Evolutionary conservation across 2,113 vertebrate species (phyloP).

Genomic region (Charadrius vociferus): DNA sequence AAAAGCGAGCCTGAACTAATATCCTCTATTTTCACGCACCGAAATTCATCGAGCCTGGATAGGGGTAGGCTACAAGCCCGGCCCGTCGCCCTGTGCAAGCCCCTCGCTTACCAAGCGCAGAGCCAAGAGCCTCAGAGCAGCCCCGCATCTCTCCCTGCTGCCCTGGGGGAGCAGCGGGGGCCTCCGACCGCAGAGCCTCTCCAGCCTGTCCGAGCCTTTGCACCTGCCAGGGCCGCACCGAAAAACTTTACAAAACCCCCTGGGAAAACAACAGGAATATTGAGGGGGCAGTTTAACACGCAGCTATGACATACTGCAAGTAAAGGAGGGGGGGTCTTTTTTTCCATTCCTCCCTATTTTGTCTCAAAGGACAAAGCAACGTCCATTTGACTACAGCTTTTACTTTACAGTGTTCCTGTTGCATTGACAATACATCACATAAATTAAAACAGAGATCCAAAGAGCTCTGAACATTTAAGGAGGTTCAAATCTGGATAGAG

Average conservation of each 20-base stretch:
- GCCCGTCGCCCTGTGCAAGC: background rate
- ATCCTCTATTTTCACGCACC: background rate
- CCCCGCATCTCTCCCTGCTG: no score
- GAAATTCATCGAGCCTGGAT: accelerated
- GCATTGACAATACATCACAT: background rate
- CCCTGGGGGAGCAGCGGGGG: background rate
- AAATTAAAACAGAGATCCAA: background rate
- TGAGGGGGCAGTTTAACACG: background rate
- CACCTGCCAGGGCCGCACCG: no score
- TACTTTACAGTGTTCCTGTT: background rate
- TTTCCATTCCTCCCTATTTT: background rate
- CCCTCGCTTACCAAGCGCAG: background rate
- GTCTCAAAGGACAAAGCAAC: background rate
- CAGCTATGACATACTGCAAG: background rate
- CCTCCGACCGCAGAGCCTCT: no score
- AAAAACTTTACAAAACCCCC: no score
- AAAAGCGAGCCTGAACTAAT: background rate
- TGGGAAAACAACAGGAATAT: no score
- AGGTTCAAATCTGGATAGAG: background rate
- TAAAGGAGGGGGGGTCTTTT: background rate
- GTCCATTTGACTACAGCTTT: background rate
- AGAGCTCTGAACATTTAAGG: background rate
- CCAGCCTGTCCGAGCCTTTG: no score
- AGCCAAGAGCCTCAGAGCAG: background rate
- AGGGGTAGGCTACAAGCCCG: accelerated